These are phyloP conservation scores for Eulemur mongoz DNA, from an alignment of 2,797 vertebrate species.

Conservation along the genomic window DNA sequence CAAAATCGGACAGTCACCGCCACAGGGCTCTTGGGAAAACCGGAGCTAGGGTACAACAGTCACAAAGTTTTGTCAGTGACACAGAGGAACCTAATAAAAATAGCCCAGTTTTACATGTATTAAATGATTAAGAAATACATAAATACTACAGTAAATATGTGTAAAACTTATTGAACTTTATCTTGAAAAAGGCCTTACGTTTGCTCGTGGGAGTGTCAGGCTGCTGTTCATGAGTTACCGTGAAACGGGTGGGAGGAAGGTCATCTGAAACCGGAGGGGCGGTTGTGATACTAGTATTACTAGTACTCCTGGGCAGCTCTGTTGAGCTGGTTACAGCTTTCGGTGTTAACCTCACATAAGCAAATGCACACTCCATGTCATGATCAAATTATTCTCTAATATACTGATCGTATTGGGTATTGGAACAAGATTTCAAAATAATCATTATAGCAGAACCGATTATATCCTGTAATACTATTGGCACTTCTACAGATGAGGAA, in stretches of 20 bases:
- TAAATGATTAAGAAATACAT: neutral
- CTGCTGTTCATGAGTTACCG: neutral
- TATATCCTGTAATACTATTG: neutral
- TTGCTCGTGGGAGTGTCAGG: neutral
- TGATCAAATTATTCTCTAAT: neutral
- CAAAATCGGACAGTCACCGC: neutral
- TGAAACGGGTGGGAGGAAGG: neutral
- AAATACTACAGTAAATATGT: neutral
- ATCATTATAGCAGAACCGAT: neutral
- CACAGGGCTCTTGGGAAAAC: neutral
- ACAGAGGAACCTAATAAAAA: neutral
- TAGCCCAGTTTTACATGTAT: neutral
- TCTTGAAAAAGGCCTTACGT: neutral
- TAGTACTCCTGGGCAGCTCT: neutral
- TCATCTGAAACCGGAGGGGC: neutral
- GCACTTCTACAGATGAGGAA: neutral
- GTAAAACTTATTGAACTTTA: neutral
- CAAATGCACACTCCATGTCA: neutral
- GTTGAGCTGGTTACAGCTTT: neutral
- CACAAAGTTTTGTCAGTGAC: neutral
- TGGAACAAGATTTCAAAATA: constrained; percentile 39
- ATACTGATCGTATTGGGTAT: neutral
- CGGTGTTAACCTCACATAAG: neutral
- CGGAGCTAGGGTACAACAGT: neutral
- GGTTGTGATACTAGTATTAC: neutral